These are phyloP conservation scores for Daphoenositta chrysoptera DNA, from an alignment of 2,113 vertebrate genomes.

Conservation along the genomic window DNA sequence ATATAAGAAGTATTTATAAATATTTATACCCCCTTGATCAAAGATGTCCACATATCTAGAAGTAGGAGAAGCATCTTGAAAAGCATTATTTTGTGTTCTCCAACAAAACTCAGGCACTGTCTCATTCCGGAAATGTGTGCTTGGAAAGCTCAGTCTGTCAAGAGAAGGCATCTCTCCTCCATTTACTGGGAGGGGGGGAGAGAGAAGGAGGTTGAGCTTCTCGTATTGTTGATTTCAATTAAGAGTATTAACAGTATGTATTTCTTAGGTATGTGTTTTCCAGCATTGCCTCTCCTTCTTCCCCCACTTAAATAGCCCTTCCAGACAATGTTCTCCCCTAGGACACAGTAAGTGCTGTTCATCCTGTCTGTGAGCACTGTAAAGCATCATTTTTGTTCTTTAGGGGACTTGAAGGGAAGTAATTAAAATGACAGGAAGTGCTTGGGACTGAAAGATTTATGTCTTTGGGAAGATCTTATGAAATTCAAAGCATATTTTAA, in stretches of 20 bases:
- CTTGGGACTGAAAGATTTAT: not conserved
- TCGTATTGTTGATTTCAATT: not conserved
- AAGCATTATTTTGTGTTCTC: not conserved
- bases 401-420: not conserved
- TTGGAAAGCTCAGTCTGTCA: not conserved
- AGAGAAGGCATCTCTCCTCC: not conserved
- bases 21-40: not conserved
- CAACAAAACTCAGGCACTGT: fast-evolving
- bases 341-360: not conserved
- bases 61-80: not conserved
- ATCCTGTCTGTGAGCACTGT: not conserved
- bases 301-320: not conserved
- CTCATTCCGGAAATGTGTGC: not conserved
- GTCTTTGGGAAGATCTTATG: not conserved
- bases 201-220: not conserved
- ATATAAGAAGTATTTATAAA: not conserved
- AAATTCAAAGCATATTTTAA: not conserved
- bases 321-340: not conserved
- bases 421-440: constrained; percentile 34
- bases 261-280: not conserved
- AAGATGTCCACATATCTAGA: not conserved
- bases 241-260: not conserved
- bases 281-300: not conserved
- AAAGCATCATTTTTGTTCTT: not conserved
- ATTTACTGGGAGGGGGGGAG: not conserved